A percentile compares a stretch with the other conserved stretches of the same genome.
Evolutionary conservation across 2,797 vertebrate genomes (phyloP).

Genomic region (Sebastes matsubarae): DNA sequence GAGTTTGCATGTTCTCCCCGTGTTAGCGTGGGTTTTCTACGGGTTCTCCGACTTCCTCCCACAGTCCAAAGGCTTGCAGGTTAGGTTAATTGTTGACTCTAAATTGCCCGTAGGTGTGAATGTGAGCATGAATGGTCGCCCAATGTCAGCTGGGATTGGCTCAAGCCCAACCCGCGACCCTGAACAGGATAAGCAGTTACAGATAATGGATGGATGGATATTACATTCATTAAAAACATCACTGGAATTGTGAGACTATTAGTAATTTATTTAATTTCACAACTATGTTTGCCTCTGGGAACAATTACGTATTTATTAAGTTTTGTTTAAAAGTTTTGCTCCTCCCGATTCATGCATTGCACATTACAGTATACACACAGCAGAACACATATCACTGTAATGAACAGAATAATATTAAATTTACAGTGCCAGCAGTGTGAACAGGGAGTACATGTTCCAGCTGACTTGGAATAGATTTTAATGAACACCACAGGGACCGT

Average conservation of each 20-base stretch:
- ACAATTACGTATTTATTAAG: not conserved
- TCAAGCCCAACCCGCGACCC: no score
- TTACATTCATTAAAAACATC: not conserved
- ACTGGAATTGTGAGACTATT: not conserved
- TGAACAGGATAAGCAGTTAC: no score
- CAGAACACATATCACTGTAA: conserved; percentile 12
- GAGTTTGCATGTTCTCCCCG: no score
- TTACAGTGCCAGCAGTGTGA: conserved; percentile 27
- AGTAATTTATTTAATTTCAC: not conserved
- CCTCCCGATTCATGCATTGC: not conserved
- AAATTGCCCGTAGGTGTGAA: no score
- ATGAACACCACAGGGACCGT: conserved; percentile 73
- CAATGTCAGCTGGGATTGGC: no score
- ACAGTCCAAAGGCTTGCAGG: no score
- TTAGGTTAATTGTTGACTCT: no score
- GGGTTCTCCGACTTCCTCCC: no score
- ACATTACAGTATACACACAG: conserved; percentile 1
- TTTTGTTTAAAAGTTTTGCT: not conserved
- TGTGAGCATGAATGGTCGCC: no score
- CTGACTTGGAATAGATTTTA: conserved; percentile 66
- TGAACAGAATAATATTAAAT: conserved; percentile 9
- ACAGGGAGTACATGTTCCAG: conserved; percentile 58
- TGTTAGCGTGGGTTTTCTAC: no score
- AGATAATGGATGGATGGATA: no score
- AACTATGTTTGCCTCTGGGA: not conserved